phyloP scores from a whole-genome alignment of 1,140 invertebrate genomes.

The Orchestia grillus region DNA sequence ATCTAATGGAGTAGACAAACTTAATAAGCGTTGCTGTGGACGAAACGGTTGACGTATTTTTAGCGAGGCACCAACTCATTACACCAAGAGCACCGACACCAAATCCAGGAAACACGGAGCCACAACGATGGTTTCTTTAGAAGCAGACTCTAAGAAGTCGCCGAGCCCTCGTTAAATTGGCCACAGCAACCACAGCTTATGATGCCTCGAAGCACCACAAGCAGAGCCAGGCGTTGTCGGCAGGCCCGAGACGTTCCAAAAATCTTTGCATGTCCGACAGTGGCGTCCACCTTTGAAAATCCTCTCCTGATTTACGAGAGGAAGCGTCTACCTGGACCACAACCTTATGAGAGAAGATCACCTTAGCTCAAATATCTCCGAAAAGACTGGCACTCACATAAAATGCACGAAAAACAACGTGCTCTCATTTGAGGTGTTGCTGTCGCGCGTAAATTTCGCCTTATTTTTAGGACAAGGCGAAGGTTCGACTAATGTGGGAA shows the following conservation, averaged over 20 bases:
- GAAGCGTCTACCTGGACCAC: neutral
- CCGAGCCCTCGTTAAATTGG: neutral
- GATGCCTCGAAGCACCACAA: neutral
- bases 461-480: too few relatives aligned
- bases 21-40: too few relatives aligned
- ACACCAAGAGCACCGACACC: neutral
- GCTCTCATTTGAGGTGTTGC: too few relatives aligned
- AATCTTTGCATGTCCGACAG: neutral
- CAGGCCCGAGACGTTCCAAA: neutral
- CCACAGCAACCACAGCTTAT: neutral
- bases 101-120: neutral
- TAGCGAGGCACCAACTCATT: neutral
- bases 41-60: neutral
- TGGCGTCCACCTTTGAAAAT: neutral
- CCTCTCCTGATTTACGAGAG: neutral
- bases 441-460: too few relatives aligned
- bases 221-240: neutral
- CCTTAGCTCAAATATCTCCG: neutral
- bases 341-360: neutral
- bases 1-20: too few relatives aligned
- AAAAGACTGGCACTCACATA: neutral
- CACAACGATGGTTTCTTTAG: neutral
- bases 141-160: neutral
- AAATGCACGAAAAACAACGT: neutral
- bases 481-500: too few relatives aligned